Conservation (phyloP, 1,140 invertebrate genomes). For the Cardiocondyla obscurior region DNA sequence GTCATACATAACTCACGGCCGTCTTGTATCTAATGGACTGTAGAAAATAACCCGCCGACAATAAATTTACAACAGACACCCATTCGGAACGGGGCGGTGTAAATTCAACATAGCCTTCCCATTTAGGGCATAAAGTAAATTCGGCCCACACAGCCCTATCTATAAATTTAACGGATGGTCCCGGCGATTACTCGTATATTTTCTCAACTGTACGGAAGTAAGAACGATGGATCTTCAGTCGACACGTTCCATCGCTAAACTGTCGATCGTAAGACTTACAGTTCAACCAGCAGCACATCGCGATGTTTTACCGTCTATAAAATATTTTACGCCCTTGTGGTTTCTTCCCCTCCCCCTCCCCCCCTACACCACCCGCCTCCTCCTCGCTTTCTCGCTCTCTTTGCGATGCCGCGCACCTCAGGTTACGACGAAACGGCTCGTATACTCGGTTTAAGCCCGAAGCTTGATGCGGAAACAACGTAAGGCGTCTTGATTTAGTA, state of each 20-base stretch:
- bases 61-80: constrained; percentile 48
- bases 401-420: background rate
- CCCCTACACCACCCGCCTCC: background rate
- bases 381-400: background rate
- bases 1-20: constrained; percentile 35
- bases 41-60: constrained; percentile 51
- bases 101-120: constrained; percentile 51
- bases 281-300: constrained; percentile 39
- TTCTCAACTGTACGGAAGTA: constrained; percentile 52
- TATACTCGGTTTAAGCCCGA: constrained; percentile 33
- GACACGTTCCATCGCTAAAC: constrained; percentile 53
- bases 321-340: constrained; percentile 42
- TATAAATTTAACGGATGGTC: constrained; percentile 48
- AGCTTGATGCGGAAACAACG: constrained; percentile 4
- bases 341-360: background rate
- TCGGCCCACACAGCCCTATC: constrained; percentile 43
- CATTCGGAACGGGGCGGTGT: constrained; percentile 29
- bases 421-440: constrained; percentile 1
- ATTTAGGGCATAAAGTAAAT: constrained; percentile 58
- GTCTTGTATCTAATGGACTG: constrained; percentile 41
- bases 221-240: constrained; percentile 56
- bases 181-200: constrained; percentile 49
- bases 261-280: constrained; percentile 55
- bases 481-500: constrained; percentile 20
- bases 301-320: constrained; percentile 46